Evolutionary conservation across 2,113 vertebrate genomes (phyloP).

Genomic region (Vanacampus margaritifer): DNA sequence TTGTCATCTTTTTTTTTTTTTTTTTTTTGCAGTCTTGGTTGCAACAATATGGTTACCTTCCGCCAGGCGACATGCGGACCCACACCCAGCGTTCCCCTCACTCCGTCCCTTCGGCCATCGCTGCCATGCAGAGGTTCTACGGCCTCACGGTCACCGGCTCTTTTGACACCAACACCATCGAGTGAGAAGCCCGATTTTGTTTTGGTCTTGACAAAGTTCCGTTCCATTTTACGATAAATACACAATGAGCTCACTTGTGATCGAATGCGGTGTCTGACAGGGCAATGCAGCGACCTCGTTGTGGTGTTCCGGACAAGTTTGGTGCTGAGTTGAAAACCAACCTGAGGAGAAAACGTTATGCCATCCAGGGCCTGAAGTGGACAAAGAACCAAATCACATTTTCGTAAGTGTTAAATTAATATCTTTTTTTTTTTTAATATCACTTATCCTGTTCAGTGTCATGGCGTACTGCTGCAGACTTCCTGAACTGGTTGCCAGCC

Average conservation of each 20-base stretch:
- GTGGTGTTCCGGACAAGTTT: slow-evolving; percentile 90
- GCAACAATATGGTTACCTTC: slow-evolving; percentile 90
- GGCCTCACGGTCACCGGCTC: slow-evolving; percentile 79
- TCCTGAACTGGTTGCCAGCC: too few species aligned
- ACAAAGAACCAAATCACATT: slow-evolving; percentile 82
- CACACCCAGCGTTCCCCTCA: slow-evolving; percentile 83
- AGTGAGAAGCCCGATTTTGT: slow-evolving; percentile 62
- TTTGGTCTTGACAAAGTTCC: neutral
- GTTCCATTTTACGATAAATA: neutral
- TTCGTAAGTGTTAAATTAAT: slow-evolving; percentile 74
- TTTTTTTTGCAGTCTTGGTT: slow-evolving; percentile 78
- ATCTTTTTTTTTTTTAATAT: neutral
- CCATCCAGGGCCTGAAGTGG: slow-evolving; percentile 88
- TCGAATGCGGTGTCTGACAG: slow-evolving; percentile 56
- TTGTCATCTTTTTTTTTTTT: neutral
- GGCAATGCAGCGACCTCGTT: slow-evolving; percentile 83
- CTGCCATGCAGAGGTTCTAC: slow-evolving; percentile 89
- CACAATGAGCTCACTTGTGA: neutral
- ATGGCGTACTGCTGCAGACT: neutral
- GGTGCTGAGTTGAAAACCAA: slow-evolving; percentile 87
- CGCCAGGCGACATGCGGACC: slow-evolving; percentile 85
- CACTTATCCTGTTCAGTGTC: neutral
- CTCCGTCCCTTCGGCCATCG: slow-evolving; percentile 80
- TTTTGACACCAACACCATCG: slow-evolving; percentile 73
- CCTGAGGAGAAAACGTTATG: slow-evolving; percentile 84